Evolutionary conservation across 2,797 vertebrate genomes (phyloP).

Genomic region (Emys orbicularis): DNA sequence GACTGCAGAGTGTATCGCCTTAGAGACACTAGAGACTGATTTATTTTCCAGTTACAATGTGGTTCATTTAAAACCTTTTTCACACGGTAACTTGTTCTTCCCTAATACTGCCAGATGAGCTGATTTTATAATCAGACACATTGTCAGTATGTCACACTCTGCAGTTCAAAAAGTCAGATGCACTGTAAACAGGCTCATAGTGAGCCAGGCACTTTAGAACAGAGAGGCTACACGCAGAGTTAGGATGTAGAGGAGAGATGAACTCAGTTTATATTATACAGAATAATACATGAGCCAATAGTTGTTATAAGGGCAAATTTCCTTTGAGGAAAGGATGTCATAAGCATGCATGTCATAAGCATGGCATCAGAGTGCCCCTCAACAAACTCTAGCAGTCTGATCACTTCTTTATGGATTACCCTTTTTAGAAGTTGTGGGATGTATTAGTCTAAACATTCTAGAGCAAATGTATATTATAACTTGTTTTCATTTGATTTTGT

Average conservation of each 20-base stretch:
- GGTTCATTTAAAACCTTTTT: not conserved
- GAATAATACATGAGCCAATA: slow-evolving; percentile 65
- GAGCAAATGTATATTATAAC: not conserved
- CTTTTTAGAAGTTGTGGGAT: not conserved
- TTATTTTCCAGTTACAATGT: not conserved
- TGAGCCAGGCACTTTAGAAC: slow-evolving; percentile 17
- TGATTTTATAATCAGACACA: slow-evolving; percentile 43
- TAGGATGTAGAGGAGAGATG: slow-evolving; percentile 4
- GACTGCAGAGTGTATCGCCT: not conserved
- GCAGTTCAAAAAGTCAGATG: slow-evolving; percentile 57
- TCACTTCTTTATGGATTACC: not conserved
- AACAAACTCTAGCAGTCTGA: not conserved
- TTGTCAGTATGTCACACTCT: slow-evolving; percentile 37
- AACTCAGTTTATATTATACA: slow-evolving; percentile 32
- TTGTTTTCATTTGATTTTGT: not conserved
- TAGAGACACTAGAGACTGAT: not conserved
- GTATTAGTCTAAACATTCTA: not conserved
- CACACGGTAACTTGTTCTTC: not conserved
- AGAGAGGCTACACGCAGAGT: slow-evolving; percentile 36
- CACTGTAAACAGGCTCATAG: slow-evolving; percentile 22
- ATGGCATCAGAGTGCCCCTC: not conserved
- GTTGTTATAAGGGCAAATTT: slow-evolving; percentile 44
- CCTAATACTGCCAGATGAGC: slow-evolving; percentile 5
- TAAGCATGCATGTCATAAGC: slow-evolving; percentile 11
- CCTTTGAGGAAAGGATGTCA: slow-evolving; percentile 25